Base-by-base conservation (phyloP, 2,888 invertebrate genomes). In the Amaurobius ferox region DNA sequence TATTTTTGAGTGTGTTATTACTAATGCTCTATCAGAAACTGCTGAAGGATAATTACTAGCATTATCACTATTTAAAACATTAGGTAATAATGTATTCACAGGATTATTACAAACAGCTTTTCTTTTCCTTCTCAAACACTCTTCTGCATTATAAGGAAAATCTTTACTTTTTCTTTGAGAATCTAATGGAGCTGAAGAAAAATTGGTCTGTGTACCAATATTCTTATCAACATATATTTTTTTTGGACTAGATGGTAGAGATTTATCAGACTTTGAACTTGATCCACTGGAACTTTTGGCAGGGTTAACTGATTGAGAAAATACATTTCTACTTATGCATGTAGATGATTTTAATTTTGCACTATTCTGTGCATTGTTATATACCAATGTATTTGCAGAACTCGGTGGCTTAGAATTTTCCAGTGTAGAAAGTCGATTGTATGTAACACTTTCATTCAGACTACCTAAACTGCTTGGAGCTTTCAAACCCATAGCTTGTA, bases 401-500 rank as follows among this genome's bases (percentile, higher is more conserved):
- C 23, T 55, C 1, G 1, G 3, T 6, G 23, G 1, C 23, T 55
- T 55, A 23, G 55, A 23, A 55, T 55, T 13, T 16, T 44, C 23
- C 5, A 23, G 23, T 55, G 5, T 5, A 1, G 55, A 16, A 55
- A 55, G 23, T 55, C 23, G 19, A 23, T 1, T 23, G 2, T 6
- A 6, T 6, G 55, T 16, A 23, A 55, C 2, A 23, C 3, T 55
- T 23, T 55, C 55, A 16, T 55, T 55, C 2, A 55, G 19, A 6
- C 23, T 11, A 1, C 55, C 23, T 19, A 55, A 23, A 55, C 5
- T 23, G 11, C 23, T 55, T 55, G 55, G 55, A 55, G 19, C 13
- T 6, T 55, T 55, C 23, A 30, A 32, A 39, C 70, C 64, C 1
- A 77, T 32, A 29, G 26, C 32, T 23, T 85, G 66, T 32, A 85